phyloP scores from a whole-genome alignment of 2,797 vertebrate genomes.

The Catharus ustulatus region DNA sequence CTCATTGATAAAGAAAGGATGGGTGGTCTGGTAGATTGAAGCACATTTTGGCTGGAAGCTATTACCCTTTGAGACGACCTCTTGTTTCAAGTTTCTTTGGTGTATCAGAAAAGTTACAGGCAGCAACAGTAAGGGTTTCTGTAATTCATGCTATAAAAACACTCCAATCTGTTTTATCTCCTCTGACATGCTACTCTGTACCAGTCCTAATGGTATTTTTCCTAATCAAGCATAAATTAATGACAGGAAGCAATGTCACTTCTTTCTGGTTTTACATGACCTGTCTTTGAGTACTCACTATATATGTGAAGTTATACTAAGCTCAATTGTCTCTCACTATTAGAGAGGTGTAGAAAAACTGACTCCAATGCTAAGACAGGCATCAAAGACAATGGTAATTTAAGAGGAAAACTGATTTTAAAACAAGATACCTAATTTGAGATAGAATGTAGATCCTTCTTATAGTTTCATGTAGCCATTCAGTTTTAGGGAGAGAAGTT shows the following conservation, averaged over 20 bases:
- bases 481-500: background rate
- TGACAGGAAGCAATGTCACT: background rate
- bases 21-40: constrained; percentile 58
- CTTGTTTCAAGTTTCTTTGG: constrained; percentile 63
- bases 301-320: background rate
- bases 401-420: background rate
- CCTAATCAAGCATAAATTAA: background rate
- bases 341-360: background rate
- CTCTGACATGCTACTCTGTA: background rate
- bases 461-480: background rate
- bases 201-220: background rate
- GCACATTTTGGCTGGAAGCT: constrained; percentile 60
- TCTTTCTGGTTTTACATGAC: background rate
- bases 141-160: background rate
- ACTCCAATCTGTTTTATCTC: background rate
- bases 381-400: background rate
- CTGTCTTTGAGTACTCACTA: background rate
- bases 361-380: background rate
- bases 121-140: background rate
- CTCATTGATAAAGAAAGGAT: constrained; percentile 62
- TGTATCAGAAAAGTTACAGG: constrained; percentile 39
- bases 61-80: constrained; percentile 55
- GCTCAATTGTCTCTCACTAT: background rate
- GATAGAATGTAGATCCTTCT: background rate
- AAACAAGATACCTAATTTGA: background rate